Percentiles rank a stretch among this genome's conserved stretches.
Evolutionary conservation across 2,797 vertebrate genomes (phyloP).

Genomic region (Protonibea diacanthus): DNA sequence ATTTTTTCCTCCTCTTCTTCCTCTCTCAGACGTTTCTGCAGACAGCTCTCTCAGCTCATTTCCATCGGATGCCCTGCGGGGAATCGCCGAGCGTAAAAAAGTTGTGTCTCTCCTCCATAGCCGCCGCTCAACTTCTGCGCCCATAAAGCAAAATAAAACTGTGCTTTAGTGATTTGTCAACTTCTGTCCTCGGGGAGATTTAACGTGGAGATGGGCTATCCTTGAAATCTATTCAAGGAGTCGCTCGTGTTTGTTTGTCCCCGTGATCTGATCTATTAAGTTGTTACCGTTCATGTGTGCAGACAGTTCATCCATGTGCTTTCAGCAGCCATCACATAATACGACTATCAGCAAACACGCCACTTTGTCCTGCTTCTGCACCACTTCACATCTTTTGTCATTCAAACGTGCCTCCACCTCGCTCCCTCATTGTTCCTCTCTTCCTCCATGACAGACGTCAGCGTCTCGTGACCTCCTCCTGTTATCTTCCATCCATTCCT

Average conservation of each 20-base stretch:
- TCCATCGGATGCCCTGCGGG: slow-evolving; percentile 74
- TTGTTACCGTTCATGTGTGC: slow-evolving; percentile 41
- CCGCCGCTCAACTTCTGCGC: slow-evolving; percentile 68
- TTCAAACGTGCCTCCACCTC: slow-evolving; percentile 66
- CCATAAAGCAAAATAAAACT: slow-evolving; percentile 79
- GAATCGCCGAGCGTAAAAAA: slow-evolving; percentile 57
- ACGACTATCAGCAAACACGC: not conserved
- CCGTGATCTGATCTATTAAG: slow-evolving; percentile 51
- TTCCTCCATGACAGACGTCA: slow-evolving; percentile 54
- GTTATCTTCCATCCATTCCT: slow-evolving; percentile 64
- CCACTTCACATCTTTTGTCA: slow-evolving; percentile 70
- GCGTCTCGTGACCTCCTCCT: slow-evolving; percentile 60
- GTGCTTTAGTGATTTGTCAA: slow-evolving; percentile 82
- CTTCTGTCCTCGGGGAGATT: slow-evolving; percentile 68
- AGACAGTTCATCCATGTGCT: slow-evolving; percentile 25
- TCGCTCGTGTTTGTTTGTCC: slow-evolving; percentile 54
- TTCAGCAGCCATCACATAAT: slow-evolving; percentile 15
- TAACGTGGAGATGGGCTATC: slow-evolving; percentile 67
- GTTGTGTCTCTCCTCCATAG: slow-evolving; percentile 60
- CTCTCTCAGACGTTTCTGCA: slow-evolving; percentile 51
- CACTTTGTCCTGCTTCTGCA: slow-evolving; percentile 5
- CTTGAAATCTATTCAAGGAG: slow-evolving; percentile 70
- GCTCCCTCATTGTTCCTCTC: slow-evolving; percentile 39
- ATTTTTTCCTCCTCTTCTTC: slow-evolving; percentile 36
- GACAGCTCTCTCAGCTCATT: slow-evolving; percentile 78